Evolutionary conservation across 2,113 vertebrate species (phyloP), one percentile per base, ranked within the genome.

Genomic region (Lucifuga dentata): DNA sequence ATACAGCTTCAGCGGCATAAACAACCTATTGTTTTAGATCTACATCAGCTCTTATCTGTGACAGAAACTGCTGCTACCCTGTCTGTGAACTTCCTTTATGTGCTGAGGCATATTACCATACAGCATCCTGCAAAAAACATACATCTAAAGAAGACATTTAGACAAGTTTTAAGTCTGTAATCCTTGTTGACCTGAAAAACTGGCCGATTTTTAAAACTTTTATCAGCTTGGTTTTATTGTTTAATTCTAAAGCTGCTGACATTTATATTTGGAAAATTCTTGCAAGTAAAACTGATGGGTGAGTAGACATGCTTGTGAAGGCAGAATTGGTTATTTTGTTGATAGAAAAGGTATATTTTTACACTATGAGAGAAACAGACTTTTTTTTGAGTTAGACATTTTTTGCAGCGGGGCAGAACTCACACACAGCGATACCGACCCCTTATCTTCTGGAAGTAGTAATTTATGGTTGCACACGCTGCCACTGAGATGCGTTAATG

Each of bases 371-470:
- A 29, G 26, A 7, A 29, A 29, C 3, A 5, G 26, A n/a, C n/a
- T n/a, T 29, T 3, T 36, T 26, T 55, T 57, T 49, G 39, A 19
- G 3, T 13, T 11, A 21, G 5, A 17, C 46, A 57, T 67, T 78
- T 78, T 62, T 81, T 81, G 16, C 58, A 62, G 56, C 19, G 67
- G 52, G 16, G 24, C 32, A 23, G 43, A 19, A 21, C 43, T n/a
- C 15, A 20, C 43, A 40, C 43, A n/a, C 6, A 20, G 17, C n/a
- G n/a, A 19, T 12, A 45, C 43, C 26, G 3, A 29, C 57, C 40
- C 64, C 72, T 73, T 82, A 84, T 85, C 73, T 80, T 15, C 53
- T 26, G 74, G 66, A 71, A 62, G 49, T 44, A n/a, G 68, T 68
- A 83, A 78, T 73, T 85, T 74, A 77, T 83, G 69, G 68, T 46